A percentile compares a stretch with the other conserved stretches of the same genome.
These are phyloP conservation scores for Choristoneura rosaceana DNA, from an alignment of 2,888 invertebrate genomes.

Conservation along the genomic window DNA sequence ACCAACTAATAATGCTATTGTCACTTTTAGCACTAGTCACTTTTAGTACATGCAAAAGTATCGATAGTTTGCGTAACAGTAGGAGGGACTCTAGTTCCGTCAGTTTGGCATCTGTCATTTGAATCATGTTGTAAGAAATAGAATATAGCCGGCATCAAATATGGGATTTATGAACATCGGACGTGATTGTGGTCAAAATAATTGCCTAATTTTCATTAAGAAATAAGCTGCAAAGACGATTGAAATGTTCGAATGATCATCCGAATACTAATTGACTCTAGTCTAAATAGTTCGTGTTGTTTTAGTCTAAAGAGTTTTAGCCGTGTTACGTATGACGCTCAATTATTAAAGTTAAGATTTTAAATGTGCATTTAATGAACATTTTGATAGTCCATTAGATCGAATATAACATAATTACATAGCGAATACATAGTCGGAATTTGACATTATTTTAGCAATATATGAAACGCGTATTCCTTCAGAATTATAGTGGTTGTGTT, in stretches of 20 bases:
- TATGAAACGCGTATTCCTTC: conserved; percentile 36
- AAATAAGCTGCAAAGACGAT: too few species aligned
- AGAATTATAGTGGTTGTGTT: conserved; percentile 37
- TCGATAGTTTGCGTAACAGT: too few species aligned
- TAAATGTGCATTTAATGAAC: conserved; percentile 52
- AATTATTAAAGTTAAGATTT: conserved; percentile 70
- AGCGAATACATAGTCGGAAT: conserved; percentile 21
- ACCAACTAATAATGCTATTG: too few species aligned
- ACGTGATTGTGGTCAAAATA: too few species aligned
- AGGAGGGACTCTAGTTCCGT: too few species aligned
- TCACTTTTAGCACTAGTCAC: too few species aligned
- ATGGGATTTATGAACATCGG: too few species aligned
- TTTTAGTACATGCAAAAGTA: too few species aligned
- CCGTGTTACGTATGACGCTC: conserved; percentile 69
- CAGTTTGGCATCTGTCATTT: too few species aligned
- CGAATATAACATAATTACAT: conserved; percentile 48
- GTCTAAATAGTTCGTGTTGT: conserved; percentile 25
- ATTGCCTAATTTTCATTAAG: too few species aligned
- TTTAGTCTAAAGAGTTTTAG: conserved; percentile 55
- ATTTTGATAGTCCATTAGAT: conserved; percentile 68
- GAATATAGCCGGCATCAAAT: too few species aligned
- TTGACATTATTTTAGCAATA: conserved; percentile 23
- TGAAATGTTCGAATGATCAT: background rate
- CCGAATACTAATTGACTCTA: conserved; percentile 4
- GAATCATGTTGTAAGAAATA: too few species aligned